Conservation (phyloP, 2,113 vertebrate species). For the Clarias batrachus region DNA sequence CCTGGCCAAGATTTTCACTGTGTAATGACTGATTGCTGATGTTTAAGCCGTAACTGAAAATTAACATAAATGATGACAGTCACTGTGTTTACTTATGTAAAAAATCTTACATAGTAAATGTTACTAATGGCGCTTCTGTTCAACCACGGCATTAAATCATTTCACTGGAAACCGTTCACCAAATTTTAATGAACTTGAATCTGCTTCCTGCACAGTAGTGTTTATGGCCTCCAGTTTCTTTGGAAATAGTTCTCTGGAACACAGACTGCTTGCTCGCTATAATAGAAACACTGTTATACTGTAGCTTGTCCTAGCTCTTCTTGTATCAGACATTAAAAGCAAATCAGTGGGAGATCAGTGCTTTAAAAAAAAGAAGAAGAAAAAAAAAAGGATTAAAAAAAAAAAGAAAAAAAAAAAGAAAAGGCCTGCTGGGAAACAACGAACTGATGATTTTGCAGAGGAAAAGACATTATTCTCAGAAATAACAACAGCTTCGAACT, state of each 20-base stretch:
- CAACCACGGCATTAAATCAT: slow-evolving; percentile 43
- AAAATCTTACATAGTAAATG: slow-evolving; percentile 45
- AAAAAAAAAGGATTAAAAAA: background rate
- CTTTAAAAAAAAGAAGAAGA: slow-evolving; percentile 2
- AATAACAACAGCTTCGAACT: slow-evolving; percentile 12
- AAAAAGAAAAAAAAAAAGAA: slow-evolving; percentile 11
- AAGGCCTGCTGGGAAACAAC: background rate
- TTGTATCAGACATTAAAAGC: slow-evolving; percentile 40
- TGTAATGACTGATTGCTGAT: slow-evolving; percentile 69
- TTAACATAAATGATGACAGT: slow-evolving; percentile 48
- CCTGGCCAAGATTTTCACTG: slow-evolving; percentile 64
- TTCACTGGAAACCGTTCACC: slow-evolving; percentile 57
- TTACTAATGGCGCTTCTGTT: slow-evolving; percentile 31
- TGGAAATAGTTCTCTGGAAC: slow-evolving; percentile 33
- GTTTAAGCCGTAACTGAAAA: slow-evolving; percentile 55
- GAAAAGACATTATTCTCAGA: slow-evolving; percentile 3
- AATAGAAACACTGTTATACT: slow-evolving; percentile 58
- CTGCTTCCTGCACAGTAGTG: slow-evolving; percentile 63
- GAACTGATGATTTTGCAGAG: background rate
- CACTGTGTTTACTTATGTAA: slow-evolving; percentile 49
- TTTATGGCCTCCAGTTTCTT: slow-evolving; percentile 35
- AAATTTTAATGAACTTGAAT: slow-evolving; percentile 56
- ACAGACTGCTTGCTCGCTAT: slow-evolving; percentile 62
- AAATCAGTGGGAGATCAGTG: slow-evolving; percentile 25
- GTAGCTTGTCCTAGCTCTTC: slow-evolving; percentile 57